Percentiles rank a stretch among this genome's conserved stretches.
These are phyloP conservation scores for Accipiter virgatus DNA, from an alignment of 2,113 vertebrate species.

Conservation along the genomic window DNA sequence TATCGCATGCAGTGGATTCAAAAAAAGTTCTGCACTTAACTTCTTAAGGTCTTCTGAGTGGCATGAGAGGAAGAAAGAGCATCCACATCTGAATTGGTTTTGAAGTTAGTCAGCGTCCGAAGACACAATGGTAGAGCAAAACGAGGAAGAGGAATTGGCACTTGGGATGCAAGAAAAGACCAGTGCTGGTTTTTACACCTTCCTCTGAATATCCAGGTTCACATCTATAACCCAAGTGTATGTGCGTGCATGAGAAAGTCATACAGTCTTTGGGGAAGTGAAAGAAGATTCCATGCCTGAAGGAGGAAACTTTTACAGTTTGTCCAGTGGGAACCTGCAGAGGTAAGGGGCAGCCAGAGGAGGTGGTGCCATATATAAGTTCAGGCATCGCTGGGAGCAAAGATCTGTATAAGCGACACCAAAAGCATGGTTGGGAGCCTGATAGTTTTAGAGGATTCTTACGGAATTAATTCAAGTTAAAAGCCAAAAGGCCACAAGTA, in stretches of 20 bases:
- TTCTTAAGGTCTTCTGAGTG: neutral
- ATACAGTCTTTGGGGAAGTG: neutral
- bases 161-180: neutral
- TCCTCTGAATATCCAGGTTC: neutral
- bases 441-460: neutral
- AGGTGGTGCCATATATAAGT: neutral
- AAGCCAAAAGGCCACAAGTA: neutral
- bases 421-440: neutral
- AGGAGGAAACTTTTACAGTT: neutral
- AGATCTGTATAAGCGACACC: neutral
- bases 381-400: neutral
- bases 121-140: neutral
- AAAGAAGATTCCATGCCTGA: neutral
- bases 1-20: fast-evolving
- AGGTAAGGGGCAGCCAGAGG: neutral
- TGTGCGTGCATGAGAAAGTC: neutral
- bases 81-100: neutral
- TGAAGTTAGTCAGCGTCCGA: neutral
- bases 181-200: neutral
- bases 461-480: neutral
- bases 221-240: neutral
- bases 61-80: neutral
- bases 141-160: neutral
- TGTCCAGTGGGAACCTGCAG: neutral
- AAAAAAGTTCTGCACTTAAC: neutral